Conservation (phyloP, 1,140 invertebrate species). For the Branchinecta lynchi region DNA sequence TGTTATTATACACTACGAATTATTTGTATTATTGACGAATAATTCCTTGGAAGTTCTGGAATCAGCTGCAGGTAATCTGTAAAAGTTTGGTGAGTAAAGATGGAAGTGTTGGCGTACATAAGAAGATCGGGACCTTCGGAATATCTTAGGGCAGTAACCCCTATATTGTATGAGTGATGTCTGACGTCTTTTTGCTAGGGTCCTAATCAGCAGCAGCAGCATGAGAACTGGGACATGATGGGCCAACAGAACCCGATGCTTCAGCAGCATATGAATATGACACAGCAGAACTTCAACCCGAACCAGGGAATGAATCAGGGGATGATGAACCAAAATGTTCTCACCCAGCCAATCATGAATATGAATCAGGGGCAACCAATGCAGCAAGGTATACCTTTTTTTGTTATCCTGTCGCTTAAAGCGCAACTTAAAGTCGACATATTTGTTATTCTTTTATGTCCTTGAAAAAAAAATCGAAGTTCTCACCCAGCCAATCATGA, state of each 20-base stretch:
- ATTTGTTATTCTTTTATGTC: too few relatives aligned
- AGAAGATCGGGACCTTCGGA: too few relatives aligned
- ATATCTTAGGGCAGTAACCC: too few relatives aligned
- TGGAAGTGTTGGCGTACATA: too few relatives aligned
- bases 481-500: slow-evolving; percentile 42
- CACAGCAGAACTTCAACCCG: neutral
- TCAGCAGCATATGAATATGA: neutral
- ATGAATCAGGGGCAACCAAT: slow-evolving; percentile 36
- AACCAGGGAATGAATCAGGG: neutral
- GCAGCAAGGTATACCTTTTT: neutral
- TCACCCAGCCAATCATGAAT: slow-evolving; percentile 43
- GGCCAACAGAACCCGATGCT: neutral
- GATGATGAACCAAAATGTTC: neutral
- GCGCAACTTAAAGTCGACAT: too few relatives aligned
- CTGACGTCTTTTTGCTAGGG: neutral
- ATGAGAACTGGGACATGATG: slow-evolving; percentile 3
- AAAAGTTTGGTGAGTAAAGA: too few relatives aligned
- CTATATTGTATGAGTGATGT: too few relatives aligned
- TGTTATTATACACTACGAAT: too few relatives aligned
- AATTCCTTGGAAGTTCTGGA: too few relatives aligned
- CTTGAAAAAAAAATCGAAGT: neutral
- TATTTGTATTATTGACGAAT: too few relatives aligned
- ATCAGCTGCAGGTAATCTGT: too few relatives aligned
- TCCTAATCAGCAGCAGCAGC: neutral
- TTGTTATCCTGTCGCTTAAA: neutral